phyloP scores from a whole-genome alignment of 2,113 vertebrate species.

The Lagopus muta region DNA sequence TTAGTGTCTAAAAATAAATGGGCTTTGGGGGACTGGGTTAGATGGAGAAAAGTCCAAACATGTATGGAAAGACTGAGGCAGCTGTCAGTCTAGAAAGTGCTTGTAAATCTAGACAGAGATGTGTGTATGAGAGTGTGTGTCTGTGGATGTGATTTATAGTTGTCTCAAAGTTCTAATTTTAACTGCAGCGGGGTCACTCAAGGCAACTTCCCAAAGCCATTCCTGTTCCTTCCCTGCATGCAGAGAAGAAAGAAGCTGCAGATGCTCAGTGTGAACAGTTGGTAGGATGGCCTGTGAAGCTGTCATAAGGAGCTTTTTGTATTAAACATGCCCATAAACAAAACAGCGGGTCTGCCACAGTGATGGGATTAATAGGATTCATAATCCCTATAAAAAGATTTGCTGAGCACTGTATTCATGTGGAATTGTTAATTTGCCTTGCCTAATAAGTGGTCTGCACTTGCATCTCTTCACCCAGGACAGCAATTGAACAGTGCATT shows the following conservation, averaged over 20 bases:
- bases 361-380: slow-evolving; percentile 70
- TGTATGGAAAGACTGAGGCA: slow-evolving; percentile 3
- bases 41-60: neutral
- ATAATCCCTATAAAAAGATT: slow-evolving; percentile 68
- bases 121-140: neutral
- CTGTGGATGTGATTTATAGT: neutral
- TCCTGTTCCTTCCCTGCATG: neutral
- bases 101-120: neutral
- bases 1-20: neutral
- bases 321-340: slow-evolving; percentile 52
- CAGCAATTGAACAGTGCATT: neutral
- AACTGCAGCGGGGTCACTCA: slow-evolving; percentile 19
- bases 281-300: slow-evolving; percentile 37
- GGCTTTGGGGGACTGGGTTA: neutral
- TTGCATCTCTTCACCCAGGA: neutral
- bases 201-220: slow-evolving; percentile 28
- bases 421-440: slow-evolving; percentile 66
- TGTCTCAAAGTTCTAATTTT: slow-evolving; percentile 22
- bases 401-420: slow-evolving; percentile 33
- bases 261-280: slow-evolving; percentile 15
- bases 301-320: slow-evolving; percentile 65
- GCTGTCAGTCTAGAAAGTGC: neutral
- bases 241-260: neutral
- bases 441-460: neutral
- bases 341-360: slow-evolving; percentile 36